Base-by-base conservation (phyloP, 2,797 vertebrate genomes). In the Acanthurus lineatus region DNA sequence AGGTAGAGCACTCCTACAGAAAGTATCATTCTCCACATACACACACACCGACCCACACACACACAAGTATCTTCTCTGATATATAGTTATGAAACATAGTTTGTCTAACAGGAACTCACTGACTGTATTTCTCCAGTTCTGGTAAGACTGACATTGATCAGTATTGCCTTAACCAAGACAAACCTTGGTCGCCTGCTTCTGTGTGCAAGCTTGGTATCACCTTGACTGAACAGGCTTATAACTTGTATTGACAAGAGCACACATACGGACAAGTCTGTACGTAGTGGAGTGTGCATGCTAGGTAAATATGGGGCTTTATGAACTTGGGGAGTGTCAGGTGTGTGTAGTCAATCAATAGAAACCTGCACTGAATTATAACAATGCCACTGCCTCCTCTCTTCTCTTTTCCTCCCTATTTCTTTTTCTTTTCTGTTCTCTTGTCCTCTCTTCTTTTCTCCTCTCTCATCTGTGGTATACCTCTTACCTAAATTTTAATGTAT, bases 1-100 rank as follows among this genome's bases (percentile, higher is more conserved):
- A 97, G 97, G 98, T 99, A 95, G 90, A 89, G 45, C 32, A 64
- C 28, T 49, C 9, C 10, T 9, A 10, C 40, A 61, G 22, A 49
- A 42, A 17, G 10, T 59, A 48, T 40, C 22, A 1, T 62, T 17
- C 12, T 20, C 73, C 22, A 32, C 25, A 45, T 6, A 19, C 44
- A 38, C 10, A 47, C 16, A 54, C 28, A 56, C 25, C 25, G 3
- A 25, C 25, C 2, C 35, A 61, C 32, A 1, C 12, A 38, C 10
- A 47, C 16, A 54, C 28, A 56, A 57, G 49, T 35, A 25, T 25
- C 42, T 38, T 5, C 38, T 66, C n/a, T 25, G 3, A 2, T 40
- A 28, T 63, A 19, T 59, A 45, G 0, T 28, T 69, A 10, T 52
- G 15, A 40, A 74, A 15, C 69, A 59, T 15, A 22, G 11, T 38